These are phyloP conservation scores for Dilophus febrilis DNA, from an alignment of 2,888 invertebrate genomes.

Conservation along the genomic window DNA sequence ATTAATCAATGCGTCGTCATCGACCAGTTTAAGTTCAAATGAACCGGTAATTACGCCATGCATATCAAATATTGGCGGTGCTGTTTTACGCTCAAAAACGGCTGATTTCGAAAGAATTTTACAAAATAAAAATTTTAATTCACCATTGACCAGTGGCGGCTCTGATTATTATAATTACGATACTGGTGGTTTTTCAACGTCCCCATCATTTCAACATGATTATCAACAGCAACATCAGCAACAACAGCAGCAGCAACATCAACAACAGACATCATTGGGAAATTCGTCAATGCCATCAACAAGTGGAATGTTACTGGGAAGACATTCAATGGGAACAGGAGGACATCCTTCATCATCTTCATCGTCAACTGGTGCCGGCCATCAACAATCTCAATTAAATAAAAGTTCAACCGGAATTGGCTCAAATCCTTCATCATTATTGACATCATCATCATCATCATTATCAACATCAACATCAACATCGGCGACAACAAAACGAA, in stretches of 20 bases:
- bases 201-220: too few species aligned
- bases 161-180: neutral
- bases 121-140: slow-evolving; percentile 34
- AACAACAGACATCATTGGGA: too few species aligned
- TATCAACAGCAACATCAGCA: too few species aligned
- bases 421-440: neutral
- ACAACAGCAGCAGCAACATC: slow-evolving; percentile 1
- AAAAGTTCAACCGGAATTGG: neutral
- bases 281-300: too few species aligned
- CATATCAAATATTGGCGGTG: slow-evolving; percentile 47
- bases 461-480: slow-evolving; percentile 12
- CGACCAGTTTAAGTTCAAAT: neutral
- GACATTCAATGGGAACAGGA: neutral
- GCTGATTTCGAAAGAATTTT: slow-evolving; percentile 45
- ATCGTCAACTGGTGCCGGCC: too few species aligned
- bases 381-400: neutral
- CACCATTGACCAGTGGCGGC: slow-evolving; percentile 15
- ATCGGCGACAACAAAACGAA: slow-evolving; percentile 9
- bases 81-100: slow-evolving; percentile 45
- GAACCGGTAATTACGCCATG: slow-evolving; percentile 35
- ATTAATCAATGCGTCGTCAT: neutral
- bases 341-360: too few species aligned
- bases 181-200: neutral
- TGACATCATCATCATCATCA: neutral
- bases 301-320: too few species aligned